Conservation (phyloP, 1,140 invertebrate species). For the Achatina immaculata region DNA sequence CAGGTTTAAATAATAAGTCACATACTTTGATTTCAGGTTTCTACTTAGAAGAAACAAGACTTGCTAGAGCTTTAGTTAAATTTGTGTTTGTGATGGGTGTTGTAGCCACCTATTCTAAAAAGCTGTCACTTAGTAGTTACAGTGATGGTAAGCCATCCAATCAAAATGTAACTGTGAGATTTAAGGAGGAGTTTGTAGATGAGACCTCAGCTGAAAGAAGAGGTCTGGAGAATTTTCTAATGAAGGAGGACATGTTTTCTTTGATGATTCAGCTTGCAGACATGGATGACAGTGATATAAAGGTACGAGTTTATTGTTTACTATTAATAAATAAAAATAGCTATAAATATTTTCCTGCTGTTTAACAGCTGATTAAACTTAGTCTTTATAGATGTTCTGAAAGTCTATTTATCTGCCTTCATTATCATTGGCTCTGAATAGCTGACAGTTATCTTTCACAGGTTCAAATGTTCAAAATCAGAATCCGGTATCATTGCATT, state of each 20-base stretch:
- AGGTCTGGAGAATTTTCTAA: not conserved
- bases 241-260: slow-evolving; percentile 4
- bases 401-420: too few species aligned
- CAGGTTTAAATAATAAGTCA: too few species aligned
- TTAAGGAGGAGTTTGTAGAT: not conserved
- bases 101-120: not conserved
- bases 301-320: not conserved
- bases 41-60: not conserved
- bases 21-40: too few species aligned
- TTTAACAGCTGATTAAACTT: too few species aligned
- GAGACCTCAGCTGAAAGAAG: not conserved
- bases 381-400: too few species aligned
- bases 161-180: not conserved
- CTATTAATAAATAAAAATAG: too few species aligned
- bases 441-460: too few species aligned
- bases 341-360: too few species aligned
- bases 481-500: too few species aligned
- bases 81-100: not conserved
- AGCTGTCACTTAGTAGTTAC: not conserved
- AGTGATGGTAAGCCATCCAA: not conserved
- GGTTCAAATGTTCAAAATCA: too few species aligned
- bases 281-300: not conserved
- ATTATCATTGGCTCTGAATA: too few species aligned
- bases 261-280: not conserved
- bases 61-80: not conserved